Evolutionary conservation across 1,140 invertebrate genomes (phyloP), one percentile per base, ranked within the genome.

Genomic region (Spodoptera litura): DNA sequence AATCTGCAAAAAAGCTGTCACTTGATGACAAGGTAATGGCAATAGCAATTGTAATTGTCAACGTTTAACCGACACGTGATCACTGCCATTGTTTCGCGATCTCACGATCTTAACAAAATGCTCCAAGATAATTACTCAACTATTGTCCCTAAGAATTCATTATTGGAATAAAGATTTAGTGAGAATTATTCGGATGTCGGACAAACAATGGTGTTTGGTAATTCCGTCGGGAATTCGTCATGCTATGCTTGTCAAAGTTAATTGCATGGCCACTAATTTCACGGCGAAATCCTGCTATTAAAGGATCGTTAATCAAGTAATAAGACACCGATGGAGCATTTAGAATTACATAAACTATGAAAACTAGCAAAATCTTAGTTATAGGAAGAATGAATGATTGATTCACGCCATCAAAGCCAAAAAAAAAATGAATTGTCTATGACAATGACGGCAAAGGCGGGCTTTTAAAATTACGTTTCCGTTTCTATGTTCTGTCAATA

Each of bases 1-100:
- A 71, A 71, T n/a, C 27, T 15, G 51, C 13, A 71, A 56, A 38
- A 27, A 56, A 5, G 49, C 68, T 71, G 51, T 53, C 27, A 35
- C 13, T 31, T 20, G 68, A 38, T 71, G 68, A 71, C 52, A 71
- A 35, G 12, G 35, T 71, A 62, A 62, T 62, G 59, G 35, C 31
- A 53, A 56, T 71, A 56, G 31, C 51, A 71, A 71, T 71, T 55
- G 10, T 71, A 12, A 71, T 56, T 71, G 68, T 56, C 52, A 56
- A 35, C 68, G 68, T 71, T 71, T 71, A 56, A n/a, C 3, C 12
- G 68, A 38, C 68, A 58, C 71, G 71, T 73, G 56, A 73, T 59
- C 31, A 15, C 11, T 2, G 0, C 70, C 15, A 35, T 73, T 73
- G 35, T 59, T 49, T 27, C 58, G 52, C 11, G 38, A 59, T 73